These are phyloP conservation scores for Drosophila lutescens DNA, from an alignment of 2,888 invertebrate genomes.

Conservation along the genomic window DNA sequence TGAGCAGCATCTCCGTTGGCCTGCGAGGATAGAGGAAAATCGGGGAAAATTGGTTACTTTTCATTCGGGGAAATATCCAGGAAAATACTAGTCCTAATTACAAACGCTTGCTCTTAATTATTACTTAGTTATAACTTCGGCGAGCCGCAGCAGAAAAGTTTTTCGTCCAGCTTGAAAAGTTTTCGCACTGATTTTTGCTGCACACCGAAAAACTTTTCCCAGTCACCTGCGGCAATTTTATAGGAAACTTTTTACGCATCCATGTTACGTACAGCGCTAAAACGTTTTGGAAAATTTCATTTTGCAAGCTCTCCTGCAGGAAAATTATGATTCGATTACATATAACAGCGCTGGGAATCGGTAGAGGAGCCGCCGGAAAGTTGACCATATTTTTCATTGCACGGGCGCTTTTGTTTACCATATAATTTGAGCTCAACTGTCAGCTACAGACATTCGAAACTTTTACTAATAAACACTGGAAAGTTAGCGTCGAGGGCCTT, in stretches of 20 bases:
- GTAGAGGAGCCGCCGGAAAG: neutral
- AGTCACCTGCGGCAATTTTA: constrained; percentile 54
- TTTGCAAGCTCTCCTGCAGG: constrained; percentile 40
- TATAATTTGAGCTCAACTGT: constrained; percentile 4
- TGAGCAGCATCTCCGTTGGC: constrained; percentile 95
- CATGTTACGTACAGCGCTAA: constrained; percentile 7
- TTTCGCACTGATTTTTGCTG: constrained; percentile 42
- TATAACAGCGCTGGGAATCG: constrained; percentile 42
- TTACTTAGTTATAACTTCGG: constrained; percentile 23
- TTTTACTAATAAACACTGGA: neutral
- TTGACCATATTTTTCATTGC: neutral
- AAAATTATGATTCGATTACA: constrained; percentile 58
- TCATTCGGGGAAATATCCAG: constrained; percentile 4
- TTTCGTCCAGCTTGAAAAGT: constrained; percentile 31
- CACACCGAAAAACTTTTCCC: constrained; percentile 21
- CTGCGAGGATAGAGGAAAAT: constrained; percentile 84
- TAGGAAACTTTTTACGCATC: constrained; percentile 31
- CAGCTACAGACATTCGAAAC: neutral
- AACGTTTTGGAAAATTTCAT: constrained; percentile 54
- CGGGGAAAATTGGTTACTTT: constrained; percentile 22
- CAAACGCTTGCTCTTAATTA: constrained; percentile 31
- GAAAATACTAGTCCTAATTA: constrained; percentile 14
- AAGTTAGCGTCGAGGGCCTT: neutral
- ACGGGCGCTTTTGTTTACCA: neutral
- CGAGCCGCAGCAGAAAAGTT: constrained; percentile 27